phyloP scores from a whole-genome alignment of 2,113 vertebrate genomes.

The Noctilio leporinus region DNA sequence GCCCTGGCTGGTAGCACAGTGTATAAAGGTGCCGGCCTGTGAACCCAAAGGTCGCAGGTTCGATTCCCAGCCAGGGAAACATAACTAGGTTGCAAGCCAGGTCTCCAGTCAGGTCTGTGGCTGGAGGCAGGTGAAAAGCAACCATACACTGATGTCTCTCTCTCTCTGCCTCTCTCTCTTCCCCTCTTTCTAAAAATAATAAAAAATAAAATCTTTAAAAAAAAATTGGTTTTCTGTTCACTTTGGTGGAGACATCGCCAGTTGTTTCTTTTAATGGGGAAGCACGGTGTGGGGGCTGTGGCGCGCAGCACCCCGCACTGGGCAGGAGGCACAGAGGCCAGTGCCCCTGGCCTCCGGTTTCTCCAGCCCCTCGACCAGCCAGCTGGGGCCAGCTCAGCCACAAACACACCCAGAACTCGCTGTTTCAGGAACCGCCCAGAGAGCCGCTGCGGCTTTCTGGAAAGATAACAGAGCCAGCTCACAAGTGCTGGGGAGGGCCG shows the following conservation, averaged over 20 bases:
- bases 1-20: no score
- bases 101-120: no score
- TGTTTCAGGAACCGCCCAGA: constrained; percentile 44
- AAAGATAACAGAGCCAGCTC: neutral
- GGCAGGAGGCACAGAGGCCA: neutral
- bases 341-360: neutral
- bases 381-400: neutral
- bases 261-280: neutral
- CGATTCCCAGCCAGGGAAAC: no score
- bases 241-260: neutral
- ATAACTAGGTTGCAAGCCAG: no score
- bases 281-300: no score
- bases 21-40: no score
- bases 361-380: neutral
- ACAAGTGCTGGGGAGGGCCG: neutral
- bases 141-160: no score
- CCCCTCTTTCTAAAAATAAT: no score
- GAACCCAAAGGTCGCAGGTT: no score
- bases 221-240: neutral
- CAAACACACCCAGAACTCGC: constrained; percentile 8
- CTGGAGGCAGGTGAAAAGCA: no score
- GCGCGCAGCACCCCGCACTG: neutral
- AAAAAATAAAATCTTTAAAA: no score
- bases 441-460: neutral
- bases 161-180: no score